Evolutionary conservation across 1,140 invertebrate genomes (phyloP).

Genomic region (Hetaerina americana): DNA sequence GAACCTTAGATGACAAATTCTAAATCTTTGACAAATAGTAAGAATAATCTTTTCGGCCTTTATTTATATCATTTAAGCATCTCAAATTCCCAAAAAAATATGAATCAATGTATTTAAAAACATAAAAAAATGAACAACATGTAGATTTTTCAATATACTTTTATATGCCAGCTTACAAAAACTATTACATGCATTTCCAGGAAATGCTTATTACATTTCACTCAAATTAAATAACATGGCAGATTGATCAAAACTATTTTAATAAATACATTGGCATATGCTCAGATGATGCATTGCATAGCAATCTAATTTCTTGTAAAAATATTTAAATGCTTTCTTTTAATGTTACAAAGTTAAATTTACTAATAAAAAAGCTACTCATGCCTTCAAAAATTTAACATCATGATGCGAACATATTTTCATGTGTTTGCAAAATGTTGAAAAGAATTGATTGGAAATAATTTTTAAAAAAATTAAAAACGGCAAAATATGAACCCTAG

Average conservation of each 20-base stretch:
- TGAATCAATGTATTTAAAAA: too few relatives aligned
- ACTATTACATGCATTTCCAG: background rate
- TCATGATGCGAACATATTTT: background rate
- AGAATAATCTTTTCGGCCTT: too few relatives aligned
- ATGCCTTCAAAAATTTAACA: background rate
- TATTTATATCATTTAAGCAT: too few relatives aligned
- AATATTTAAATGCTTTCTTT: background rate
- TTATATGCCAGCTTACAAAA: background rate
- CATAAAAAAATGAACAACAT: background rate
- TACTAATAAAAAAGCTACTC: background rate
- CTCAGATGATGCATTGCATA: background rate
- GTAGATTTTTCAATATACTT: background rate
- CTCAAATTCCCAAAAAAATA: too few relatives aligned
- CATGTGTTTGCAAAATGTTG: too few relatives aligned
- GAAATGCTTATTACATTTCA: background rate
- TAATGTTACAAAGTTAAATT: background rate
- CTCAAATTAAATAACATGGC: background rate
- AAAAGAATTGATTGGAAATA: too few relatives aligned
- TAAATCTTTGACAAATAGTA: too few relatives aligned
- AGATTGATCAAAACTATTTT: background rate
- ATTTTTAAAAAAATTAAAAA: too few relatives aligned
- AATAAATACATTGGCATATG: background rate
- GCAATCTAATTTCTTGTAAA: background rate
- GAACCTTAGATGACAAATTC: too few relatives aligned
- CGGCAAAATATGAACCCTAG: background rate